These are phyloP conservation scores for Antennarius striatus DNA, from an alignment of 2,113 vertebrate genomes.

Conservation along the genomic window DNA sequence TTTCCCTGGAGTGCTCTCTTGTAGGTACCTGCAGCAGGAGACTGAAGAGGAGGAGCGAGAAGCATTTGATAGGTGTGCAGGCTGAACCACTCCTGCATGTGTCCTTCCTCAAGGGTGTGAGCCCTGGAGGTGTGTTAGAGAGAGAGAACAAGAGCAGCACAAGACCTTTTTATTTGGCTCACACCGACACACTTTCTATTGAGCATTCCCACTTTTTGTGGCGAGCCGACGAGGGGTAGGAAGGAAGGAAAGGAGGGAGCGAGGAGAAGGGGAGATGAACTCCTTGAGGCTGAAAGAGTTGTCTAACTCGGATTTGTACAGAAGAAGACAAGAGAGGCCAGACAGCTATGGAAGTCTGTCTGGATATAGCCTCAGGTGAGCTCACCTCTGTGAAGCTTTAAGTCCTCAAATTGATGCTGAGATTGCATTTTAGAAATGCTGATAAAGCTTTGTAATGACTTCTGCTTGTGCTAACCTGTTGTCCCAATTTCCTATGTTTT, in stretches of 20 bases:
- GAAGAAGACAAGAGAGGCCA: conserved; percentile 89
- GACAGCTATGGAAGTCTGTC: conserved; percentile 83
- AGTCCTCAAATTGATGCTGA: neutral
- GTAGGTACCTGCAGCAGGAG: conserved; percentile 64
- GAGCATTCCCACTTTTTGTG: conserved; percentile 3
- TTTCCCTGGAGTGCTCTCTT: conserved; percentile 9
- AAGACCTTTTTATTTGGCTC: conserved; percentile 18
- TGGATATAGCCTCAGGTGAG: conserved; percentile 85
- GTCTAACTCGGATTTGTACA: conserved; percentile 91
- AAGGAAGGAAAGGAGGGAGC: conserved; percentile 39
- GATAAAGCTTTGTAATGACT: neutral
- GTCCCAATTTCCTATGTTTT: neutral
- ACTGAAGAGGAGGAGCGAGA: conserved; percentile 38
- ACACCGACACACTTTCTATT: neutral
- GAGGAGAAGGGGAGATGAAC: conserved; percentile 79
- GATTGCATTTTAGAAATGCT: neutral
- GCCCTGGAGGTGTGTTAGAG: conserved; percentile 76
- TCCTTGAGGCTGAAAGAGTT: conserved; percentile 90
- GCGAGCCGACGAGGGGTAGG: conserved; percentile 15
- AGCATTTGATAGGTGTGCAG: conserved; percentile 79
- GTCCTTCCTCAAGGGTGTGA: conserved; percentile 77
- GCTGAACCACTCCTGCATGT: conserved; percentile 76
- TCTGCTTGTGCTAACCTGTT: neutral
- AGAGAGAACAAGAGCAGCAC: conserved; percentile 44
- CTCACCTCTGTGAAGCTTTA: neutral